Conservation (phyloP, 1,140 invertebrate species). For the Drosophila gunungcola region DNA sequence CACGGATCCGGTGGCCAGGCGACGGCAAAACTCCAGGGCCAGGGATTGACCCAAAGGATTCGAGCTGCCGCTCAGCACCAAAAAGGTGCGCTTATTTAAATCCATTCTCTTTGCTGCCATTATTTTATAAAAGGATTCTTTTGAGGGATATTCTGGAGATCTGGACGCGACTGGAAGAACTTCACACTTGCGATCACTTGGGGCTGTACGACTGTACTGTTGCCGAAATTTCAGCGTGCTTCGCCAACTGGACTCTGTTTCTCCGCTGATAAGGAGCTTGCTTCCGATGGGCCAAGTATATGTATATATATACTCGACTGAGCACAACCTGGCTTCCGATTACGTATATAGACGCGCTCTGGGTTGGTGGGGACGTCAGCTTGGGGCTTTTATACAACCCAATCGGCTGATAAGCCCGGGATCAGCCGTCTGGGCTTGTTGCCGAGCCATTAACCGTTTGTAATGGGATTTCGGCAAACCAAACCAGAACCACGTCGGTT, state of each 20-base stretch:
- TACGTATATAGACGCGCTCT: constrained; percentile 14
- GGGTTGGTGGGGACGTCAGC: constrained; percentile 12
- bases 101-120: constrained; percentile 80
- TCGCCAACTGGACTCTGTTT: constrained; percentile 46
- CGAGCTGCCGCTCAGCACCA: constrained; percentile 69
- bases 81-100: constrained; percentile 67
- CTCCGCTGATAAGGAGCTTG: constrained; percentile 23
- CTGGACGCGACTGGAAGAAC: constrained; percentile 5
- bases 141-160: constrained; percentile 3
- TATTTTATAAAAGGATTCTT: background rate
- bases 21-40: constrained; percentile 88
- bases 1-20: constrained; percentile 87
- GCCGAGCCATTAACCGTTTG: constrained; percentile 34
- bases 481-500: background rate
- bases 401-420: constrained; percentile 24
- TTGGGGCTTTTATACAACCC: constrained; percentile 34
- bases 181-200: constrained; percentile 50
- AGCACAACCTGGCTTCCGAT: constrained; percentile 4
- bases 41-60: constrained; percentile 88
- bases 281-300: constrained; percentile 4
- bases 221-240: background rate
- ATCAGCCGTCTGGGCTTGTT: constrained; percentile 35
- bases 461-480: constrained; percentile 12
- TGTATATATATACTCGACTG: constrained; percentile 13
- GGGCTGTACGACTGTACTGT: constrained; percentile 63